Conservation (phyloP, 2,888 invertebrate species). For the Heliconius aoede region DNA sequence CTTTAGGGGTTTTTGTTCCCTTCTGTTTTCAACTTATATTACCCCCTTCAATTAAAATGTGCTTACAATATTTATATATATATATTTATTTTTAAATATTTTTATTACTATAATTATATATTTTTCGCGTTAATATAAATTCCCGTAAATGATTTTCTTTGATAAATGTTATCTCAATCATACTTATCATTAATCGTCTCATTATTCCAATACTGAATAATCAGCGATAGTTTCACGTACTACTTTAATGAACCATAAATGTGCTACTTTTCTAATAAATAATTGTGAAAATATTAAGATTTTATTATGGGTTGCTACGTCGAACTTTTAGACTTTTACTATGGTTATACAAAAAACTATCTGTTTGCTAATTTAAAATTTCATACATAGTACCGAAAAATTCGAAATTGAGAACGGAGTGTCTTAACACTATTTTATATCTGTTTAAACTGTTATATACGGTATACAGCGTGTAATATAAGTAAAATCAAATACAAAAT, state of each 20-base stretch:
- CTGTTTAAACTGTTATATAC: background rate
- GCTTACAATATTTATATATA: background rate
- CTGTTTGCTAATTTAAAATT: no score
- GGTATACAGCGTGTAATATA: background rate
- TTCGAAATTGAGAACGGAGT: background rate
- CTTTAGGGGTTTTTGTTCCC: background rate
- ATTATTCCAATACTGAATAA: background rate
- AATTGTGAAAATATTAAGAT: background rate
- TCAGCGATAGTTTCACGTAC: background rate
- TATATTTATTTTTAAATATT: background rate
- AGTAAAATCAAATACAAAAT: slow-evolving; percentile 1
- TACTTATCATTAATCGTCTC: background rate
- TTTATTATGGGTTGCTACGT: no score
- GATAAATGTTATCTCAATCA: no score
- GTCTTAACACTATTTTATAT: background rate
- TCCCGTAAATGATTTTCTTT: no score
- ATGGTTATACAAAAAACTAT: no score
- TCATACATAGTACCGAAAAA: no score
- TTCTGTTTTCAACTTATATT: no score
- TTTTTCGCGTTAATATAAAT: background rate
- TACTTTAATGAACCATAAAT: background rate
- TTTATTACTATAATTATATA: no score
- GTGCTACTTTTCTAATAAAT: background rate
- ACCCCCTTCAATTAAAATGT: background rate
- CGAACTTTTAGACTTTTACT: no score